These are phyloP conservation scores for Maccullochella peelii DNA, from an alignment of 2,113 vertebrate species.

Conservation along the genomic window DNA sequence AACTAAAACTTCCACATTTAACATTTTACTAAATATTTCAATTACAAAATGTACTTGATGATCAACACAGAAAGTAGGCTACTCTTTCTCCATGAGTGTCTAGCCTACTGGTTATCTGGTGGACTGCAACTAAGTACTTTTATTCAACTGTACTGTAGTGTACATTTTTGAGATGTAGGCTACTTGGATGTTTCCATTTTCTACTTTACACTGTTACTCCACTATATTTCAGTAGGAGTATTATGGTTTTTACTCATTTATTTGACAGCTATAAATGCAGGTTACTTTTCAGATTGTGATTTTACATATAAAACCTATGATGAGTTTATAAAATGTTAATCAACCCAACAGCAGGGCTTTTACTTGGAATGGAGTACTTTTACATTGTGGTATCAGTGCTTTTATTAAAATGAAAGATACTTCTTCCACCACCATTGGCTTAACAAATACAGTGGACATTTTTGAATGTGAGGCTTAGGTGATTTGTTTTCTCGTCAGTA, in stretches of 20 bases:
- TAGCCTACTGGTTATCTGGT: background rate
- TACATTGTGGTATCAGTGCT: background rate
- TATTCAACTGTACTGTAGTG: background rate
- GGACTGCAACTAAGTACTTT: background rate
- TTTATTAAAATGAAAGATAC: background rate
- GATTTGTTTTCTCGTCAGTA: background rate
- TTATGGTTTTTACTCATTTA: background rate
- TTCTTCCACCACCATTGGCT: background rate
- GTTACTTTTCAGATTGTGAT: background rate
- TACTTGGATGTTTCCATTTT: background rate
- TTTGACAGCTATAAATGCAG: background rate
- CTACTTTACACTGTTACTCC: background rate
- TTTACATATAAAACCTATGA: background rate
- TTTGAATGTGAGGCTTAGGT: background rate
- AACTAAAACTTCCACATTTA: background rate
- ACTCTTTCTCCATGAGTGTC: background rate
- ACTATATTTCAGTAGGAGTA: background rate
- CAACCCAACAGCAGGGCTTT: background rate
- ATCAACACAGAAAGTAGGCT: background rate
- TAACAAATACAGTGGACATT: background rate
- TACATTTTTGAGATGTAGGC: background rate
- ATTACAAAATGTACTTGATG: background rate
- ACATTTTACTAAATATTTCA: background rate
- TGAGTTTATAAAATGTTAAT: background rate
- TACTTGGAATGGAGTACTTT: background rate